Conservation (phyloP, 2,113 vertebrate species). For the Eurypyga helias region DNA sequence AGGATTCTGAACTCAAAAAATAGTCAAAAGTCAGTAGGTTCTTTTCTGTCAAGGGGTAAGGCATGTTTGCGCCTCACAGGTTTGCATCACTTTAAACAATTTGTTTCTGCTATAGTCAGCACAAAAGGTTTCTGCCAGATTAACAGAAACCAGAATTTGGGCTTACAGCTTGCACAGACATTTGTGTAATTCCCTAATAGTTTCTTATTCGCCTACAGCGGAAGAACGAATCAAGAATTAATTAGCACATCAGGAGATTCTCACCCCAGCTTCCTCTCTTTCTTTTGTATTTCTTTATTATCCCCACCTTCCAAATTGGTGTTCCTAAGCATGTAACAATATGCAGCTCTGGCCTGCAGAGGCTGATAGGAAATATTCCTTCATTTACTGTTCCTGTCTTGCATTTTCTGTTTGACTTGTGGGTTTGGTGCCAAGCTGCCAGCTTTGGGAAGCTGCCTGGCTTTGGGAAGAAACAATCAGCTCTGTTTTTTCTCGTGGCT, state of each 20-base stretch:
- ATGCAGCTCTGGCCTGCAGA: neutral
- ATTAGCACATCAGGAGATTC: constrained; percentile 58
- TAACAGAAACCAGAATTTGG: constrained; percentile 33
- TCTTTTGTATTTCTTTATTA: constrained; percentile 41
- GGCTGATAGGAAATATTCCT: constrained; percentile 10
- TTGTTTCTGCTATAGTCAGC: constrained; percentile 28
- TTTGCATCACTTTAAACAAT: neutral
- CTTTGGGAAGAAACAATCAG: neutral
- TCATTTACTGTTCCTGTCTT: neutral
- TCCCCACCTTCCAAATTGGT: neutral
- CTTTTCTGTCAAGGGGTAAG: neutral
- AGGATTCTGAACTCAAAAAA: neutral
- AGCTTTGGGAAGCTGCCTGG: neutral
- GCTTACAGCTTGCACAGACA: neutral
- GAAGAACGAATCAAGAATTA: constrained; percentile 62
- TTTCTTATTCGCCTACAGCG: constrained; percentile 16
- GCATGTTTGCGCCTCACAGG: neutral
- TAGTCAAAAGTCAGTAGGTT: neutral
- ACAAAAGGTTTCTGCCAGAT: neutral
- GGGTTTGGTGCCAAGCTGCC: neutral
- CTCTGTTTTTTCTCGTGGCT: neutral
- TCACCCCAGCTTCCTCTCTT: constrained; percentile 56
- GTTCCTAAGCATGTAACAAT: constrained; percentile 28
- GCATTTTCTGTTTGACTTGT: neutral
- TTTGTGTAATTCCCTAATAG: constrained; percentile 46